Evolutionary conservation across 2,888 invertebrate species (phyloP).

Genomic region (Tholera decimalis): DNA sequence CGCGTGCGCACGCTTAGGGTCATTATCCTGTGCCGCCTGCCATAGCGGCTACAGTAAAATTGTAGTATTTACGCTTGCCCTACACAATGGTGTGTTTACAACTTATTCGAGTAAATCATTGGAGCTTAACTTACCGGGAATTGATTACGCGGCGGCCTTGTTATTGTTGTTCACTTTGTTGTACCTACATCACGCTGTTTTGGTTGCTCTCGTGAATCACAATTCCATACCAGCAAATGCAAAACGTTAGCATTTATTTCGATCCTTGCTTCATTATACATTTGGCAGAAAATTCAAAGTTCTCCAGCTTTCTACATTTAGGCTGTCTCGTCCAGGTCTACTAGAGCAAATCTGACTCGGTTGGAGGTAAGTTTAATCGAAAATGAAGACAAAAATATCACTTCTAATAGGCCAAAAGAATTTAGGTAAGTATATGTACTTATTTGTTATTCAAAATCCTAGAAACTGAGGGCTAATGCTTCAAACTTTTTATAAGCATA

Average conservation of each 20-base stretch:
- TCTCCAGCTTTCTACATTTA: background rate
- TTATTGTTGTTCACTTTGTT: slow-evolving; percentile 52
- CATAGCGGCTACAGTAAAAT: slow-evolving; percentile 64
- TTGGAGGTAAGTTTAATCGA: background rate
- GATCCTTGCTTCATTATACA: background rate
- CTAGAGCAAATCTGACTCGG: background rate
- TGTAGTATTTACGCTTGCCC: slow-evolving; percentile 66
- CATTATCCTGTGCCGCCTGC: slow-evolving; percentile 68
- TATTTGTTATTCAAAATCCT: background rate
- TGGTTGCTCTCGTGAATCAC: slow-evolving; percentile 33
- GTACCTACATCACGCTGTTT: slow-evolving; percentile 22
- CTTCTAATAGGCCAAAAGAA: background rate
- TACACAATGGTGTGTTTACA: slow-evolving; percentile 66
- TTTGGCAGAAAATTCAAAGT: background rate
- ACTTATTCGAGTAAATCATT: slow-evolving; percentile 67
- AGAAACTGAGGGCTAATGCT: background rate
- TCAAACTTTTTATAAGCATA: slow-evolving; percentile 9
- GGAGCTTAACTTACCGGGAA: slow-evolving; percentile 63
- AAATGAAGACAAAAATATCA: background rate
- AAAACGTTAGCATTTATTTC: background rate
- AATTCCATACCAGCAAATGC: background rate
- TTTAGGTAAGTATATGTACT: background rate
- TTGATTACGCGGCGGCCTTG: slow-evolving; percentile 63
- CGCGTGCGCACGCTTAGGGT: slow-evolving; percentile 67
- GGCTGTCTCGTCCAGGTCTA: background rate